Conservation (phyloP, 2,888 invertebrate genomes). For the Mythimna loreyi region DNA sequence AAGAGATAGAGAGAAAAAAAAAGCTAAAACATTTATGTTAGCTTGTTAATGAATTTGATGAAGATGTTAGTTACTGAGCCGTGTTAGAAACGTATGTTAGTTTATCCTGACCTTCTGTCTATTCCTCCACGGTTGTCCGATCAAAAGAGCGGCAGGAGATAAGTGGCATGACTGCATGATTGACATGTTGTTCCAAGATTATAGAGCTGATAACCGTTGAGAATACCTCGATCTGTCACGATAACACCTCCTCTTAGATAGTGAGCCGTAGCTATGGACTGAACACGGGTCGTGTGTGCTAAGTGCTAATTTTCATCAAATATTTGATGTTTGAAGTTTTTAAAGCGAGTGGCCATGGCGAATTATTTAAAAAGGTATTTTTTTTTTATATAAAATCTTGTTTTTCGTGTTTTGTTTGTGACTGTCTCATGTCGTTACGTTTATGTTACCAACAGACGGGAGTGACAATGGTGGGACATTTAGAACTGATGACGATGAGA, state of each 20-base stretch:
- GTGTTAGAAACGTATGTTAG: neutral
- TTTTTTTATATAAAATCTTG: constrained; percentile 3
- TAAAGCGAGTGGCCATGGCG: constrained; percentile 69
- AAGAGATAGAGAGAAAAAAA: too few species aligned
- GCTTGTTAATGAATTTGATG: too few species aligned
- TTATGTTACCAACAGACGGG: neutral
- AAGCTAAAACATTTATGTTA: too few species aligned
- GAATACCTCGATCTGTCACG: constrained; percentile 84
- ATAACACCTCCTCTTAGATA: constrained; percentile 75
- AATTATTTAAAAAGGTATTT: constrained; percentile 80
- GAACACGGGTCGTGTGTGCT: constrained; percentile 51
- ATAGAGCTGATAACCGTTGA: constrained; percentile 67
- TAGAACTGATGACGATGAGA: neutral
- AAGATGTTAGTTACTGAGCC: too few species aligned
- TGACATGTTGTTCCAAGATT: constrained; percentile 85
- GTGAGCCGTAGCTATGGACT: constrained; percentile 59
- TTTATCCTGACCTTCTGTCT: constrained; percentile 31
- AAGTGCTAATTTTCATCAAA: constrained; percentile 57
- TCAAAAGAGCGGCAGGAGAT: constrained; percentile 55
- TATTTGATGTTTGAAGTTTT: constrained; percentile 48
- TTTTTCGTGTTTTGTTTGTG: neutral
- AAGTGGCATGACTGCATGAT: constrained; percentile 74
- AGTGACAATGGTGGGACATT: neutral
- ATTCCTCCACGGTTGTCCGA: constrained; percentile 61
- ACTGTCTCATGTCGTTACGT: neutral